Evolutionary conservation across 2,888 invertebrate genomes (phyloP).

Genomic region (Scaptomyza polygonia): DNA sequence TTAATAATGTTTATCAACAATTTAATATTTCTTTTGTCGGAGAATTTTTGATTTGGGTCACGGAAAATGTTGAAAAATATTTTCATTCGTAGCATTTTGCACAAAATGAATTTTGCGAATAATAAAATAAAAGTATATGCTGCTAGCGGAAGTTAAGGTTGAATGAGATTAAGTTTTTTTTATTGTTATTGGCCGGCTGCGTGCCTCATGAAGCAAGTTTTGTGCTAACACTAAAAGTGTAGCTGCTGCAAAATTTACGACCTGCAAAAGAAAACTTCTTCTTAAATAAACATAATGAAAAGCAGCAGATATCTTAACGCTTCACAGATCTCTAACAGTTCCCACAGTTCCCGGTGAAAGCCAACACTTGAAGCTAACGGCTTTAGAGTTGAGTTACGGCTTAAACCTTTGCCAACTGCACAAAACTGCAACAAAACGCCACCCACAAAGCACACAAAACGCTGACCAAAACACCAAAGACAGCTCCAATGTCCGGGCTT

Average conservation of each 20-base stretch:
- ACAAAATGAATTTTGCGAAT: neutral
- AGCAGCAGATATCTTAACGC: conserved; percentile 15
- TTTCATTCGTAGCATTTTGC: conserved; percentile 10
- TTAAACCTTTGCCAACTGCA: conserved; percentile 11
- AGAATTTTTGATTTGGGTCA: conserved; percentile 36
- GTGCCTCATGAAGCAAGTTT: conserved; percentile 27
- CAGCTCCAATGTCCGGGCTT: conserved; percentile 26
- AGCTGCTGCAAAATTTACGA: conserved; percentile 30
- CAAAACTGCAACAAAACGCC: conserved; percentile 4
- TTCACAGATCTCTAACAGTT: neutral
- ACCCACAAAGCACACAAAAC: conserved; percentile 19
- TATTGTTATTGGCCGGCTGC: conserved; percentile 34
- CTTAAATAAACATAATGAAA: conserved; percentile 45
- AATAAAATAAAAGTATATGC: conserved; percentile 4
- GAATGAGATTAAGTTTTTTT: conserved; percentile 44
- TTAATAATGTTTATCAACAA: conserved; percentile 36
- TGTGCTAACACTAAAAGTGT: neutral
- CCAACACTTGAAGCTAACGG: conserved; percentile 11
- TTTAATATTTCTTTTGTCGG: conserved; percentile 2
- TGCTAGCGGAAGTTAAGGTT: conserved; percentile 14
- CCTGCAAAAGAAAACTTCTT: conserved; percentile 26
- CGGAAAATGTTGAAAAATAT: conserved; percentile 20
- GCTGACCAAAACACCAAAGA: neutral
- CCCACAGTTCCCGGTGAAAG: conserved; percentile 28
- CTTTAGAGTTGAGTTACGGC: conserved; percentile 31